Base-by-base conservation (phyloP, 1,140 invertebrate species). In the Aphelinus atriplicis region DNA sequence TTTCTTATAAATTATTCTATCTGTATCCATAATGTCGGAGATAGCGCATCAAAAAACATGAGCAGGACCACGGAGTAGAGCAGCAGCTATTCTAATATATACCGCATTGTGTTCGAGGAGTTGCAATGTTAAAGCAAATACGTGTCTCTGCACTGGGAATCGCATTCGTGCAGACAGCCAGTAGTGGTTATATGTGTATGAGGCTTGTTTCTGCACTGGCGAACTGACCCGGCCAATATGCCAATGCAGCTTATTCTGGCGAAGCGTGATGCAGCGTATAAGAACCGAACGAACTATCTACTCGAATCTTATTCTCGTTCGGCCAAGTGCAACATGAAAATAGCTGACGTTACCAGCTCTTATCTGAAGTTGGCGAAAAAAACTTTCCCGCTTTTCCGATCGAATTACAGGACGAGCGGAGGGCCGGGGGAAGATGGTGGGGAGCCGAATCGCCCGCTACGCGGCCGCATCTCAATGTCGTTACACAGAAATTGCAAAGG, bases 311-410 rank as follows among this genome's bases (percentile, higher is more conserved):
- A 26, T 26, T 26, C 26, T 26, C 26, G 26, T 26, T 26, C 26
- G 26, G 26, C 26, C 26, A 26, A 26, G 26, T 26, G 26, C 26
- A 26, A 26, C 26, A 3, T 4, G 63, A 65, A 63, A 63, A 65
- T 65, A 65, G 63, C 63, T 65, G 63, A 65, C 63, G 63, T 50
- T 65, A 65, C 4, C 63, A 26, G 26, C 48, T 65, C 10, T 65
- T 65, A 65, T 65, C 63, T 65, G 48, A 65, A 65, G n/a, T 65
- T 65, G n/a, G 50, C 57, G n/a, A 43, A 46, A 63, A 46, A 65
- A 65, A 65, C 63, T 65, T 65, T 47, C n/a, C 53, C 63, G 7
- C 46, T 3, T 9, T 51, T 3, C 63, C 48, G 63, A 65, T 65
- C 63, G 50, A 65, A 65, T 65, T 65, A 53, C 48, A 63, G 61